Percentiles rank a stretch among this genome's conserved stretches.
Conservation (phyloP, 2,113 vertebrate genomes). For the Mormoops blainvillei region DNA sequence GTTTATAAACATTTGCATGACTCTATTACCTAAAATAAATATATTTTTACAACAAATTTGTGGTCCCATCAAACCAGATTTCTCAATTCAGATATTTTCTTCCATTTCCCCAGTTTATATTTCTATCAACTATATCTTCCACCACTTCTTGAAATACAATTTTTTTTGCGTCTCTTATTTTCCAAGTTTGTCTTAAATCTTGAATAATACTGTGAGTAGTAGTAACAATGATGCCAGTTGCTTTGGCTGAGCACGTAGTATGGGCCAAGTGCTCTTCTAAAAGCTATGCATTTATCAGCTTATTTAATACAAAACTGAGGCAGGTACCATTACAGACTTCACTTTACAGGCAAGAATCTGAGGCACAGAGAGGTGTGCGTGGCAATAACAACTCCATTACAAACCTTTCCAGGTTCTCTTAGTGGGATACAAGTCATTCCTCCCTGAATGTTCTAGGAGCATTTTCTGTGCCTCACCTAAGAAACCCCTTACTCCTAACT, state of each 20-base stretch:
- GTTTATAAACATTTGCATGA: neutral
- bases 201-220: neutral
- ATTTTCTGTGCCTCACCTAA: neutral
- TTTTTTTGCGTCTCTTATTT: neutral
- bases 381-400: neutral
- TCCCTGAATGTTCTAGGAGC: neutral
- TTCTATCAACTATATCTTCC: neutral
- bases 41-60: neutral
- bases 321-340: neutral
- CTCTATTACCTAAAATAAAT: neutral
- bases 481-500: neutral
- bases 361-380: neutral
- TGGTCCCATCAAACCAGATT: neutral
- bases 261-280: neutral
- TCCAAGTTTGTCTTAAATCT: neutral
- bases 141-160: neutral
- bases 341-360: neutral
- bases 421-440: neutral
- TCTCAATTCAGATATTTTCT: neutral
- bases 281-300: neutral
- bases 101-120: neutral
- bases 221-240: neutral
- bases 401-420: neutral
- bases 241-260: neutral
- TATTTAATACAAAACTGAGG: neutral